Conservation (phyloP, 2,888 invertebrate species). For the Chrysomela aeneicollis region DNA sequence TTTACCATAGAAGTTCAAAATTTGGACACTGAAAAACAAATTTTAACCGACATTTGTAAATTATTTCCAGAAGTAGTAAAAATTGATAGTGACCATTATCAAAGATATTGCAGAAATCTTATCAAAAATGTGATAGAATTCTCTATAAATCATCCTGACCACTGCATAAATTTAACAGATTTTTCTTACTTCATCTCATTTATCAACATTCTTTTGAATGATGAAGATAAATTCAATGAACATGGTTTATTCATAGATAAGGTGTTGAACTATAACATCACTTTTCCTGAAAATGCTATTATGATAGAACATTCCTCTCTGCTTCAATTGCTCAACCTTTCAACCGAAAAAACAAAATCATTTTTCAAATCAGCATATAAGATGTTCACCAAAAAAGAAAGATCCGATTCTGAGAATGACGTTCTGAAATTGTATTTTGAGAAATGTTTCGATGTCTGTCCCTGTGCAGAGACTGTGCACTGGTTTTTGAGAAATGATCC, state of each 20-base stretch:
- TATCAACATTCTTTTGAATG: constrained; percentile 11
- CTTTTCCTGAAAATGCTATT: constrained; percentile 17
- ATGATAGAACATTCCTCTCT: constrained; percentile 9
- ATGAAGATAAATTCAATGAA: neutral
- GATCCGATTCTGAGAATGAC: constrained; percentile 26
- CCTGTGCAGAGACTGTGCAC: neutral
- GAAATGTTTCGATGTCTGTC: constrained; percentile 9
- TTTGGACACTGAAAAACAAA: constrained; percentile 11
- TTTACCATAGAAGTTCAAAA: constrained; percentile 19
- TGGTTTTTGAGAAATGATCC: constrained; percentile 38
- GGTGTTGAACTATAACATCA: constrained; percentile 18
- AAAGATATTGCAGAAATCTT: neutral
- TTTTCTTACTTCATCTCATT: constrained; percentile 17
- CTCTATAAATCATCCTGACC: constrained; percentile 21
- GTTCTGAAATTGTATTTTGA: constrained; percentile 30
- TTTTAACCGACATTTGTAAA: constrained; percentile 26
- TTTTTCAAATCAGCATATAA: neutral
- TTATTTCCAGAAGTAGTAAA: constrained; percentile 6
- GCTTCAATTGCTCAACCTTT: neutral
- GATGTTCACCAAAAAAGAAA: constrained; percentile 21
- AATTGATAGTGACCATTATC: neutral
- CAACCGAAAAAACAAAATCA: neutral
- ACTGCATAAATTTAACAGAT: constrained; percentile 21
- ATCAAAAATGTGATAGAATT: constrained; percentile 18
- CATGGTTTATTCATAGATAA: neutral